Base-by-base conservation (phyloP, 2,113 vertebrate species). In the Pollimyrus isidori region DNA sequence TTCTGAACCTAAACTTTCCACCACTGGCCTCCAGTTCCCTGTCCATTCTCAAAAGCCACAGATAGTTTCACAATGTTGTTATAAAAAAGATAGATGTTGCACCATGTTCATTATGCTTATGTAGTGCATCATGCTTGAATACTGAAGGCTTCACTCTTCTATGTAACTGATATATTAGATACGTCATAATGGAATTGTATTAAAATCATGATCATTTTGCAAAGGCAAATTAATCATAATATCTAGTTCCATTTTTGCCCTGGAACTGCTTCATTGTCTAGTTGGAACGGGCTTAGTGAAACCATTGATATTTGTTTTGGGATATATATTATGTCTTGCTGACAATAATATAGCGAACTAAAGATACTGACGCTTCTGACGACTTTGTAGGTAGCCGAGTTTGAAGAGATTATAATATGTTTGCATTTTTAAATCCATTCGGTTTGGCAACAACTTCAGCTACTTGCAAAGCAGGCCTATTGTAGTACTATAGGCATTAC, bases 391-490 rank as follows among this genome's bases (percentile, higher is more conserved):
- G 73, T 42, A 80, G 35, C 35, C 7, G 4, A 17, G 3, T 76
- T 76, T 76, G 15, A 76, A 26, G 76, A 86, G 65, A 87, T 89
- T 85, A 90, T 87, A 89, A 88, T 49, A 88, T 49, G 87, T 80
- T 90, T 90, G 35, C 58, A 90, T 93, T 92, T 92, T 92, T 91
- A 89, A 91, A 48, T 89, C 87, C 88, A 89, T 90, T 93, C 91
- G 91, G 87, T 91, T 92, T 93, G 91, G 92, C 91, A 92, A 93
- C 92, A 89, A 53, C 91, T 88, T 90, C 85, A 48, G 76, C 82
- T 92, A 89, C 90, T 93, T 91, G 92, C 89, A 93, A 92, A 92
- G 85, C 88, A 90, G 91, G 88, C 91, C 90, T 89, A 89, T 82
- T 90, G 88, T 89, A 90, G 87, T 62, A 88, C 62, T 56, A 46